phyloP scores from a whole-genome alignment of 2,113 vertebrate species.

The Thunnus maccoyii region DNA sequence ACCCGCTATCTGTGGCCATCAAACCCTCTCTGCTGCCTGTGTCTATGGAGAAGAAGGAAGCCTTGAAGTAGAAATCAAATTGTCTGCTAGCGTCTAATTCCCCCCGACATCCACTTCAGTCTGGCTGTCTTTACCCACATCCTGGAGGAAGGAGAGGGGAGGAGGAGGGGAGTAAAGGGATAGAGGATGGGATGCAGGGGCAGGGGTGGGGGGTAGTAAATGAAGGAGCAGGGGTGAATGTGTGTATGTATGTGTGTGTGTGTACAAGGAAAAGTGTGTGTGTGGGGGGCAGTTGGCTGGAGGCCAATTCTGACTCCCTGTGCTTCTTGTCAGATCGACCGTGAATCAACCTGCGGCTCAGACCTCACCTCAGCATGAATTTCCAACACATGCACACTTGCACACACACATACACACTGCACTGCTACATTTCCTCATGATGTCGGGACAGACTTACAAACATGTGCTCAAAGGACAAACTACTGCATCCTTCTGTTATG shows the following conservation, averaged over 20 bases:
- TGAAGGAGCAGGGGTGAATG: conserved; percentile 29
- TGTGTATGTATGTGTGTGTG: conserved; percentile 33
- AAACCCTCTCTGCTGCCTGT: conserved; percentile 25
- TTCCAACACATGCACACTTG: conserved; percentile 36
- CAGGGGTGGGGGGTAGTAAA: conserved; percentile 43
- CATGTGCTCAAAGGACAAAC: conserved; percentile 4
- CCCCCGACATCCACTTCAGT: conserved; percentile 78
- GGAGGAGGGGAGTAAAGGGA: not conserved
- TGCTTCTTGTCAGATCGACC: conserved; percentile 75
- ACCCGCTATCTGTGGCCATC: conserved; percentile 35
- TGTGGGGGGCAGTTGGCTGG: conserved; percentile 54
- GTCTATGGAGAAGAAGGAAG: conserved; percentile 67
- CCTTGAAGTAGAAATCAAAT: conserved; percentile 84
- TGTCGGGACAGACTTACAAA: conserved; percentile 5
- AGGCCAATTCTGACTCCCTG: conserved; percentile 66
- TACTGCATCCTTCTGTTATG: not conserved
- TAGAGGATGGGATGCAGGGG: conserved; percentile 13
- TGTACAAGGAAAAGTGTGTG: conserved; percentile 3
- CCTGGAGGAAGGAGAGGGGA: conserved; percentile 63
- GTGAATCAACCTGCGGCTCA: conserved; percentile 74
- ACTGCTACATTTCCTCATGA: conserved; percentile 16
- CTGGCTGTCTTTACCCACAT: conserved; percentile 68
- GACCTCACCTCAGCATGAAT: conserved; percentile 65
- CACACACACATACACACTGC: conserved; percentile 2
- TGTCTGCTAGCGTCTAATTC: conserved; percentile 83